These are phyloP conservation scores for Pocota personata DNA, from an alignment of 2,888 invertebrate species.

Conservation along the genomic window DNA sequence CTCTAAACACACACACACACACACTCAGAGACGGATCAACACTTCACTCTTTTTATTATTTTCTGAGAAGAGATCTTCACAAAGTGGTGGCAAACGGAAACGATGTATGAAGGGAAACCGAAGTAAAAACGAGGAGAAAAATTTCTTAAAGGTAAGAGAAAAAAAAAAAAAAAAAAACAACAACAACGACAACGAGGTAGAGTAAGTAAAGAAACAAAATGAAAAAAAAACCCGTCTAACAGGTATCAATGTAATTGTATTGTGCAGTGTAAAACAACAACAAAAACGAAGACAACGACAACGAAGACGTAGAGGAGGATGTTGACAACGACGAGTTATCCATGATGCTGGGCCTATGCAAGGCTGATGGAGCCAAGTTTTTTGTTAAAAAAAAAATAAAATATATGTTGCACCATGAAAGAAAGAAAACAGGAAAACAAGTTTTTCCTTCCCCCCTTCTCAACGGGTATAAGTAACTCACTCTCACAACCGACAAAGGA, in stretches of 20 bases:
- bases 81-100: not conserved
- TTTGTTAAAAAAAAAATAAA: not conserved
- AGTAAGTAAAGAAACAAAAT: constrained; percentile 8
- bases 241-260: constrained; percentile 69
- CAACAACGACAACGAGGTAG: constrained; percentile 11
- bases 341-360: constrained; percentile 53
- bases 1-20: constrained; percentile 5
- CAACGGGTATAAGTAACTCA: not conserved
- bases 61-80: constrained; percentile 63
- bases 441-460: not conserved
- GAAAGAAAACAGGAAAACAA: not conserved
- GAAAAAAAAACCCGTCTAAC: constrained; percentile 65
- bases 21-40: too few relatives aligned
- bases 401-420: constrained; percentile 43
- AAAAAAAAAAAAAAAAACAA: constrained; percentile 8
- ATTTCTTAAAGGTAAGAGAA: constrained; percentile 15
- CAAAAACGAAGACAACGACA: constrained; percentile 39
- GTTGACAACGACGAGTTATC: constrained; percentile 67
- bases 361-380: constrained; percentile 5
- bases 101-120: constrained; percentile 1
- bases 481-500: constrained; percentile 20
- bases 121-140: not conserved
- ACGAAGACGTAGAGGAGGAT: constrained; percentile 42
- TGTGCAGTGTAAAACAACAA: constrained; percentile 54
- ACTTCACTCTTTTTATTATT: constrained; percentile 5